A percentile compares a stretch with the other conserved stretches of the same genome.
These are phyloP conservation scores for Mastacembelus armatus DNA, from an alignment of 2,797 vertebrate genomes.

Conservation along the genomic window DNA sequence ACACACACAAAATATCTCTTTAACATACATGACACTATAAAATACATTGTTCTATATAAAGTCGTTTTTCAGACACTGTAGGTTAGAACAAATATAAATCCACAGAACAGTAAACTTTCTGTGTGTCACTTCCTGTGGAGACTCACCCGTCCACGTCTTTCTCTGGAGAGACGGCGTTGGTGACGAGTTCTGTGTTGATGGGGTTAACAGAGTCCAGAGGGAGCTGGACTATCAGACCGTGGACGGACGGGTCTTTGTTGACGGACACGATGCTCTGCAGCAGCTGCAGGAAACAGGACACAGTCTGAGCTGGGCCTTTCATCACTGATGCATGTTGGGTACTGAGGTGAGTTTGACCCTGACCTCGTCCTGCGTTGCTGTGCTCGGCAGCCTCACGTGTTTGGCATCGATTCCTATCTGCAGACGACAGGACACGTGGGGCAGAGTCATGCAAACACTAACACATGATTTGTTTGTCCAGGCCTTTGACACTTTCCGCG, in stretches of 20 bases:
- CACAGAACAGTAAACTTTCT: too few relatives aligned
- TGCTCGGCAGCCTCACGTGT: slow-evolving; percentile 90
- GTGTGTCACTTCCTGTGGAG: not conserved
- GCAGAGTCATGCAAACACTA: too few relatives aligned
- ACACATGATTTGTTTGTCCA: too few relatives aligned
- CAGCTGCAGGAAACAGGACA: slow-evolving; percentile 79
- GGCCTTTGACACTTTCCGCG: too few relatives aligned
- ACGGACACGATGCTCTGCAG: slow-evolving; percentile 83
- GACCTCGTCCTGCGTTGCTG: slow-evolving; percentile 89
- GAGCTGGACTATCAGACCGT: slow-evolving; percentile 94
- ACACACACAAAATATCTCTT: slow-evolving; percentile 24
- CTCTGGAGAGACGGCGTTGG: slow-evolving; percentile 89
- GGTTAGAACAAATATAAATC: too few relatives aligned
- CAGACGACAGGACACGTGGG: not conserved
- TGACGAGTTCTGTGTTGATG: slow-evolving; percentile 88
- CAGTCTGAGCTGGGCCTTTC: not conserved
- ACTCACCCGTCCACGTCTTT: slow-evolving; percentile 92
- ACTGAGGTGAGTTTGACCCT: slow-evolving; percentile 7
- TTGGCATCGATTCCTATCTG: slow-evolving; percentile 93
- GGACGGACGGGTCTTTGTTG: slow-evolving; percentile 87
- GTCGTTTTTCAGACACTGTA: too few relatives aligned
- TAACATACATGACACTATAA: too few relatives aligned
- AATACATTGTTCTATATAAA: too few relatives aligned
- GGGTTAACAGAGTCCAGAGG: slow-evolving; percentile 89
- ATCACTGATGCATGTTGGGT: accelerated